Base-by-base conservation (phyloP, 2,113 vertebrate genomes). In the Cyprinodon variegatus region DNA sequence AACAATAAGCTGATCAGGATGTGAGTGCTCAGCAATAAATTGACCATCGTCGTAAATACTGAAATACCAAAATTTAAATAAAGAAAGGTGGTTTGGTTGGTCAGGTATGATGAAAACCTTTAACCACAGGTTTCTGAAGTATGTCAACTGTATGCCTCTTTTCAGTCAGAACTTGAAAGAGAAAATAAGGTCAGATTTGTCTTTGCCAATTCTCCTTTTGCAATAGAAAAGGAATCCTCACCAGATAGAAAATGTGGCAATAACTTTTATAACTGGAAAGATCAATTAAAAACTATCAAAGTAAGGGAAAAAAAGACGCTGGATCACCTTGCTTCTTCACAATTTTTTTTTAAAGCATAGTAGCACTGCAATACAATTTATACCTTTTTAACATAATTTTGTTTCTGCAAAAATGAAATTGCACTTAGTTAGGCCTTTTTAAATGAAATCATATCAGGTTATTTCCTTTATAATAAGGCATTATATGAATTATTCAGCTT, bases 51-150 rank as follows among this genome's bases (percentile, higher is more conserved):
- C 29, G 38, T 1, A 79, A 66, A 71, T 66, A 7, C 53, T 57
- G 3, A 79, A 75, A 80, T 86, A 86, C 74, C 61, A 78, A 61
- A 60, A 67, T 71, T 71, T 72, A 74, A 70, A 43, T 12, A 20
- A 70, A 10, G 13, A 78, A 50, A 8, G 76, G 61, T 70, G 13
- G 67, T 72, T 68, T 71, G 29, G 45, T 74, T 40, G 17, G 57
- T 65, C 60, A 74, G 9, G 13, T 45, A 9, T 12, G 67, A 82
- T 69, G 50, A 77, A 84, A 77, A 84, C 17, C 60, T 66, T 43
- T 67, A 80, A 77, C 57, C 46, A 75, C 36, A 41, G 77, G 77
- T 83, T 66, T 89, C 72, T 72, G 17, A 0, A 72, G 83, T 83
- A 79, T 79, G 72, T 53, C 20, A 20, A 62, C 61, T 79, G 63